Evolutionary conservation across 2,888 invertebrate species (phyloP).

Genomic region (Platycheirus albimanus): DNA sequence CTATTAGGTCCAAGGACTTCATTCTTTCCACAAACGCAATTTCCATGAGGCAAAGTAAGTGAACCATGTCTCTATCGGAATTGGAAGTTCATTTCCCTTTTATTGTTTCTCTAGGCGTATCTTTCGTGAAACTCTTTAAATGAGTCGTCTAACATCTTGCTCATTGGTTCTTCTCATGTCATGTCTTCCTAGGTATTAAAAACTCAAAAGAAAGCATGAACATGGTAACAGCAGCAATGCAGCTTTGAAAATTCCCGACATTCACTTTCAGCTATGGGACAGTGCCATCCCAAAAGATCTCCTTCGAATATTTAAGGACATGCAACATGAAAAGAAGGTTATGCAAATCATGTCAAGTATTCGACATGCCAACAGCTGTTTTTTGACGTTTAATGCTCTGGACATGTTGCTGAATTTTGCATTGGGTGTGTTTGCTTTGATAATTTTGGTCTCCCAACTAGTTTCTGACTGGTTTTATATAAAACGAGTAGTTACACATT

Average conservation of each 20-base stretch:
- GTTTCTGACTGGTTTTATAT: too few species aligned
- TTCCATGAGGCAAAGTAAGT: constrained; percentile 98
- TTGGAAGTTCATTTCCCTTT: too few species aligned
- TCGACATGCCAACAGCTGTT: too few species aligned
- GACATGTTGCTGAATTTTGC: too few species aligned
- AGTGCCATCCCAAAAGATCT: constrained; percentile 98
- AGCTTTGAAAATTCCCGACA: constrained; percentile 99
- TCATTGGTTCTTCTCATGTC: constrained; percentile 97
- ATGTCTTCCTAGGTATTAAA: constrained; percentile 97
- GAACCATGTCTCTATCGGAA: background rate
- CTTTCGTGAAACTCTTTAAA: constrained; percentile 96
- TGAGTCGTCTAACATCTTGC: constrained; percentile 97
- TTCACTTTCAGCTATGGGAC: constrained; percentile 98
- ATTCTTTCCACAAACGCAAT: constrained; percentile 97
- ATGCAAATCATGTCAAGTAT: constrained; percentile 96
- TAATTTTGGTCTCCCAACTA: too few species aligned
- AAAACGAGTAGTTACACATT: too few species aligned
- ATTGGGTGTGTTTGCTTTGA: too few species aligned
- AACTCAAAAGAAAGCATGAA: constrained; percentile 98
- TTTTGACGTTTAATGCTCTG: too few species aligned
- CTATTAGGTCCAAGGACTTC: constrained; percentile 97
- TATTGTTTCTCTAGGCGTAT: too few species aligned
- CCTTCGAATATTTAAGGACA: constrained; percentile 94
- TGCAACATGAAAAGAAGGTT: constrained; percentile 93
- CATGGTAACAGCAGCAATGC: constrained; percentile 99